Conservation (phyloP, 2,113 vertebrate species). For the Anser cygnoides region DNA sequence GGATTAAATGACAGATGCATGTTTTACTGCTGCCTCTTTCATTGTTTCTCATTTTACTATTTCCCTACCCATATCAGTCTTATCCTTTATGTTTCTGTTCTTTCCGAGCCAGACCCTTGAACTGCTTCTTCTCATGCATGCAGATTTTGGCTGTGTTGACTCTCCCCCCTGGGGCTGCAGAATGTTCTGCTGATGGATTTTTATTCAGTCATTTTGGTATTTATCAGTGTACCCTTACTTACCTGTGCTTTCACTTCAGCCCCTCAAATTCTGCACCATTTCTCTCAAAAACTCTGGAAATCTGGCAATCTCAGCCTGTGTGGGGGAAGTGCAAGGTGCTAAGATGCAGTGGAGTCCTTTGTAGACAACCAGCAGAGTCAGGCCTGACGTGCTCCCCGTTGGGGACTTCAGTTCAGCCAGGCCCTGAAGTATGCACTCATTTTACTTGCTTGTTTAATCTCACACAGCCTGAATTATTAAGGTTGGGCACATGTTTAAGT, state of each 20-base stretch:
- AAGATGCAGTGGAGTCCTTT: background rate
- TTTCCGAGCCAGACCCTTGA: background rate
- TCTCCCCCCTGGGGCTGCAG: background rate
- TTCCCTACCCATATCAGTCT: background rate
- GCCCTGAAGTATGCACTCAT: background rate
- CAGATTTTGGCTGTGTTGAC: background rate
- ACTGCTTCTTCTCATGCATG: background rate
- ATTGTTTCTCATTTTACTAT: background rate
- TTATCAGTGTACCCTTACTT: background rate
- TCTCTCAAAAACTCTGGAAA: background rate
- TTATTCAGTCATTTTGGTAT: background rate
- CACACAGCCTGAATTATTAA: background rate
- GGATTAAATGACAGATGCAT: slow-evolving; percentile 15
- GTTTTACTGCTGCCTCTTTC: slow-evolving; percentile 1
- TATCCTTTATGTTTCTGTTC: slow-evolving; percentile 2
- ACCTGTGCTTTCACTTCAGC: background rate
- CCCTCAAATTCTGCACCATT: background rate
- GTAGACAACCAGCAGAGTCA: background rate
- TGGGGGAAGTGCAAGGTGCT: accelerated
- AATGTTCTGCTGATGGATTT: background rate
- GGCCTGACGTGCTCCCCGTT: background rate
- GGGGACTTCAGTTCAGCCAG: background rate
- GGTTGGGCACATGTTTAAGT: background rate
- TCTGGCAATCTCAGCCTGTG: background rate
- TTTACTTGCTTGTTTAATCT: background rate